phyloP scores from a whole-genome alignment of 2,888 invertebrate species.

The Campoletis raptor region DNA sequence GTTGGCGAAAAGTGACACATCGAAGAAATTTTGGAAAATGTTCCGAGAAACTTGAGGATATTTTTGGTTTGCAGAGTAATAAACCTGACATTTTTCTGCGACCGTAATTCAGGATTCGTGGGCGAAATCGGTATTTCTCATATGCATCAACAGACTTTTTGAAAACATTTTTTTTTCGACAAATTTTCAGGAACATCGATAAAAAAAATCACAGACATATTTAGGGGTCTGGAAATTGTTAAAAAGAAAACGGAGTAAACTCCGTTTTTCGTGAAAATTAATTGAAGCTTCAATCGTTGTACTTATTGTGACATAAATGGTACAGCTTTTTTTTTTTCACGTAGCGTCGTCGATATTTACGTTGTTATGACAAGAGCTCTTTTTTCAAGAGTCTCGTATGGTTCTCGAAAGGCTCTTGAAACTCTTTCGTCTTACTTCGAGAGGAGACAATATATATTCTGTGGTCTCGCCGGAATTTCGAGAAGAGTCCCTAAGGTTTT shows the following conservation, averaged over 20 bases:
- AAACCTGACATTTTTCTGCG: neutral
- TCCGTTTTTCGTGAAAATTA: neutral
- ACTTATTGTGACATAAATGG: neutral
- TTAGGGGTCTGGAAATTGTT: neutral
- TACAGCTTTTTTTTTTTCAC: neutral
- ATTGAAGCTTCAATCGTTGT: neutral
- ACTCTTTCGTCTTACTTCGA: neutral
- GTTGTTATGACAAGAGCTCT: conserved; percentile 15
- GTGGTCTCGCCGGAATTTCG: conserved; percentile 47
- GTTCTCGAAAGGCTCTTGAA: conserved; percentile 16
- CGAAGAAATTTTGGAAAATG: conserved; percentile 16
- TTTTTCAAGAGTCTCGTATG: neutral
- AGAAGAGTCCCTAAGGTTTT: conserved; percentile 37
- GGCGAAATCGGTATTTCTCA: neutral
- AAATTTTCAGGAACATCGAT: neutral
- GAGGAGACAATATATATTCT: neutral
- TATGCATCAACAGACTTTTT: neutral
- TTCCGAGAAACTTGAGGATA: conserved; percentile 8
- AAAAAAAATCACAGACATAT: neutral
- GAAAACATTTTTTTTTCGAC: neutral
- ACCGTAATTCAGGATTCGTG: neutral
- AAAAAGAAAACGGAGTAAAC: neutral
- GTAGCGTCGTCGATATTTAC: neutral
- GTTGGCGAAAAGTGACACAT: conserved; percentile 21
- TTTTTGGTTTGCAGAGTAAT: neutral